Percentiles rank a stretch among this genome's conserved stretches.
Evolutionary conservation across 2,888 invertebrate genomes (phyloP).

Genomic region (Rutpela maculata): DNA sequence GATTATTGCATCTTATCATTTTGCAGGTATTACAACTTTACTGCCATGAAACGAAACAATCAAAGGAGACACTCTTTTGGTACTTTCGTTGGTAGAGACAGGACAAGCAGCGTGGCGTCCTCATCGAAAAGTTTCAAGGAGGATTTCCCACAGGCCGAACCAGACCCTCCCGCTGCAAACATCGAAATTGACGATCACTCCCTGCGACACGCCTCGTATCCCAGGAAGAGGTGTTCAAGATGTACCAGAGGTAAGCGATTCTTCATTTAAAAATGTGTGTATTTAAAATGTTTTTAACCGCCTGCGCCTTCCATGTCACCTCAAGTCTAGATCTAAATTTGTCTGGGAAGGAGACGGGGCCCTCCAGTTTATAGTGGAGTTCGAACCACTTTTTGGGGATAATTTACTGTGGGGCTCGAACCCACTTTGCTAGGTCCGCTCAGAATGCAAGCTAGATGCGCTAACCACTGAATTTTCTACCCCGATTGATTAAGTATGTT

Average conservation of each 20-base stretch:
- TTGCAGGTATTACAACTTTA: conserved; percentile 75
- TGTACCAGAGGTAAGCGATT: conserved; percentile 69
- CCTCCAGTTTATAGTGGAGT: too few relatives aligned
- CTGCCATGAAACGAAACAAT: conserved; percentile 71
- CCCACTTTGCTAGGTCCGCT: too few relatives aligned
- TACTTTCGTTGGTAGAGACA: conserved; percentile 77
- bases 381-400: too few relatives aligned
- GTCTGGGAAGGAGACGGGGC: too few relatives aligned
- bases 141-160: conserved; percentile 67
- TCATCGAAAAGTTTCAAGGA: conserved; percentile 69
- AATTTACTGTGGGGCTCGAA: too few relatives aligned
- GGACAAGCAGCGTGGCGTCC: conserved; percentile 67
- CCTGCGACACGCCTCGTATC: conserved; percentile 70
- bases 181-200: conserved; percentile 69
- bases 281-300: too few relatives aligned
- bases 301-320: too few relatives aligned
- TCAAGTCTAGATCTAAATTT: too few relatives aligned
- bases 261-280: too few relatives aligned
- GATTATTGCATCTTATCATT: not conserved
- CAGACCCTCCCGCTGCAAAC: conserved; percentile 59
- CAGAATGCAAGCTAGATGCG: too few relatives aligned
- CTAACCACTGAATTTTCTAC: too few relatives aligned
- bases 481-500: too few relatives aligned
- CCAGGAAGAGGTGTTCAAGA: conserved; percentile 70
- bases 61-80: conserved; percentile 82